Evolutionary conservation across 2,888 invertebrate species (phyloP).

Genomic region (Parnassius mnemosyne): DNA sequence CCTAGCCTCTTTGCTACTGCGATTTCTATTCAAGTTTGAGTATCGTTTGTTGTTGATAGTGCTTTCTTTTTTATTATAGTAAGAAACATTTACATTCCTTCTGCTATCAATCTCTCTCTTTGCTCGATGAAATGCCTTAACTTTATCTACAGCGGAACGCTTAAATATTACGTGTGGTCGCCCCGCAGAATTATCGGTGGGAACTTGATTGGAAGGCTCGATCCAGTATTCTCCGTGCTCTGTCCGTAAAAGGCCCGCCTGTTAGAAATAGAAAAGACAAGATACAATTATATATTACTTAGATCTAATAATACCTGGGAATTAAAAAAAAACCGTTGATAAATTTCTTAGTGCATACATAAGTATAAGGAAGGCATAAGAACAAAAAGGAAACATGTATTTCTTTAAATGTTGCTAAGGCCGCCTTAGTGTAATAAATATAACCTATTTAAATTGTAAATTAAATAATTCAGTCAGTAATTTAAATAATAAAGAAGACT

Average conservation of each 20-base stretch:
- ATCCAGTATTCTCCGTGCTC: slow-evolving; percentile 85
- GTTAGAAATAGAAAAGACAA: slow-evolving; percentile 37
- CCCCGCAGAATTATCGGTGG: slow-evolving; percentile 51
- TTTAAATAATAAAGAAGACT: no score
- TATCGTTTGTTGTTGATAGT: slow-evolving; percentile 54
- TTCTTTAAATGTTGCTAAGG: no score
- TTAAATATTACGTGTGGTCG: slow-evolving; percentile 86
- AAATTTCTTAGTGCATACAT: no score
- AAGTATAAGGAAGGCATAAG: no score
- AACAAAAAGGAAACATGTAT: no score
- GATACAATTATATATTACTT: neutral
- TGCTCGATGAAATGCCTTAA: slow-evolving; percentile 60
- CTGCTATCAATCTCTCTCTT: slow-evolving; percentile 54
- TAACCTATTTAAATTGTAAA: no score
- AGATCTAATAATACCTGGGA: no score
- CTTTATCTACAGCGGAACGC: slow-evolving; percentile 82
- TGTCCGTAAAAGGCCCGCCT: slow-evolving; percentile 86
- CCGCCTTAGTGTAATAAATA: no score
- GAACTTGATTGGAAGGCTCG: slow-evolving; percentile 83
- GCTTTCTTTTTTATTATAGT: slow-evolving; percentile 68
- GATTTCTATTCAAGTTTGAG: slow-evolving; percentile 66
- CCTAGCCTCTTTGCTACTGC: slow-evolving; percentile 82
- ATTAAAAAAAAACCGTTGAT: neutral
- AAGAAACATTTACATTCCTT: slow-evolving; percentile 37
- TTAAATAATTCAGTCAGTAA: no score